Evolutionary conservation across 2,888 invertebrate species (phyloP), one percentile per base, ranked within the genome.

Genomic region (Epinotia bilunana): DNA sequence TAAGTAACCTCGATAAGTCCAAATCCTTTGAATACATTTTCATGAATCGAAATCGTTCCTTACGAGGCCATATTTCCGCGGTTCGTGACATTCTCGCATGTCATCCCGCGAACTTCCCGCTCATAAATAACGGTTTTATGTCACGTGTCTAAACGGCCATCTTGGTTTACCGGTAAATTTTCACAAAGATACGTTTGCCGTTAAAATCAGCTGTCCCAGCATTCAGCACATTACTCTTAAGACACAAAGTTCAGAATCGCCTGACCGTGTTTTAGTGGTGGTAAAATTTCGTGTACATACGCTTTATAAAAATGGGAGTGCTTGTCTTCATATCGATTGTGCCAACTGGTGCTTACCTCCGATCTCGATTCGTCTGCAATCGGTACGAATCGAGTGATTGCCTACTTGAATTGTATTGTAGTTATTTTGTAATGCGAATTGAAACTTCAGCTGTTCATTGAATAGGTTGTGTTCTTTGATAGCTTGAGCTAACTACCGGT

Each of bases 291-390:
- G 78, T 77, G 79, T 79, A n/a, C n/a, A 77, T 77, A 76, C 77
- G 76, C 79, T 81, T 80, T 82, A 82, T 84, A 87, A 87, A 92
- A 92, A 91, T 87, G 84, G 84, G 86, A 88, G 85, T 85, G 83
- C 83, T 87, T 85, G 88, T 89, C 87, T 88, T 83, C 76, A 80
- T 92, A 93, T 93, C 88, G 94, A 94, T 93, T 93, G 94, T 94
- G 88, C 93, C 94, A 93, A 89, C 90, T 90, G 86, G 94, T 92
- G 93, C 93, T 92, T 90, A 87, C 88, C 94, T 79, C 93, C 86
- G 89, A 90, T 92, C 92, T 89, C 87, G 87, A 92, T 91, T 90
- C 86, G 85, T 85, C 78, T 85, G 85, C 86, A 87, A 91, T 91
- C 84, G 87, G 86, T 80, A 78, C 80, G 87, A 87, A 91, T 91